Base-by-base conservation (phyloP, 1,140 invertebrate species). In the Tachypleus tridentatus region DNA sequence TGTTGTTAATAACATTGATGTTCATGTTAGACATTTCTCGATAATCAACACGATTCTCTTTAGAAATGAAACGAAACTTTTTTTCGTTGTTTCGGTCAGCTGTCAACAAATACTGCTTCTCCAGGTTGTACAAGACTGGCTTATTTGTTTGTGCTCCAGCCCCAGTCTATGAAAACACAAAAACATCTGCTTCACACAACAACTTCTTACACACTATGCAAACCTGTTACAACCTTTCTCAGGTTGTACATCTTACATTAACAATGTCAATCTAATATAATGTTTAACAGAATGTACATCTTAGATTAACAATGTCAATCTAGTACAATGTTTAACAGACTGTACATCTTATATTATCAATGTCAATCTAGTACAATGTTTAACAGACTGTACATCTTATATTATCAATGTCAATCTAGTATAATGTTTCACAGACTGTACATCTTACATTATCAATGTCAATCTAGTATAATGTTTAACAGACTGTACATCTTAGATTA, bases 21-120 rank as follows among this genome's bases (percentile, higher is more conserved):
- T 64, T 69, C 11, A 56, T 49, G n/a, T 66, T 60, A 5, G 51
- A 29, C 4, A 86, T 79, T 4, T 87, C 84, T 69, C 89, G 80
- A 76, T 92, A 92, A 78, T 92, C 88, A 52, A 88, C 87, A 62
- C 87, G 83, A 9, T 88, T 91, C 79, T 88, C 86, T 4, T 85
- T 84, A 47, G 87, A 85, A 3, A 92, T 79, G 76, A 91, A 91
- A 3, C 87, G 86, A 76, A 90, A 89, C 78, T 91, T 92, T 77
- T 85, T 86, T 69, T 87, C 84, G 71, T 87, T 89, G 76, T 91
- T 91, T 7, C 85, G 79, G 72, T 87, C 85, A 47, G 83, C 81
- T 10, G 73, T 74, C 78, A 73, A 29, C 72, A 73, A 61, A 71
- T 72, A 68, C 74, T 72, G 70, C 76, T 76, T 68, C 76, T 76